Conservation (phyloP, 2,888 invertebrate species). For the Athalia rosae region DNA sequence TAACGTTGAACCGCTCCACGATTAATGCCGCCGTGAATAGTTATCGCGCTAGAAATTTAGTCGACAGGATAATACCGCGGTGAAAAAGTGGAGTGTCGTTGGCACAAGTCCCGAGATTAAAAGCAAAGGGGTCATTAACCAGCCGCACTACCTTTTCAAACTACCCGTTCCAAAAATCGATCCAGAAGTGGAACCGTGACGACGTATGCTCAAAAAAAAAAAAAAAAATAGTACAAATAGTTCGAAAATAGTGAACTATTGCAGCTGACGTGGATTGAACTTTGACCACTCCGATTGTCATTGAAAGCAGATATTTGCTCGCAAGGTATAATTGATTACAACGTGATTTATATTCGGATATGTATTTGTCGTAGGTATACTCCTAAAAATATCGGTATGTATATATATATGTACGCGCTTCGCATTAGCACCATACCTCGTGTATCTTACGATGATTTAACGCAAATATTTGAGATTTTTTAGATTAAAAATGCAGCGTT, state of each 20-base stretch:
- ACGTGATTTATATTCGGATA: neutral
- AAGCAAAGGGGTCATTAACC: neutral
- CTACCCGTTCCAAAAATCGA: too few relatives aligned
- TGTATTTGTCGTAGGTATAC: neutral
- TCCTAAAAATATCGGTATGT: neutral
- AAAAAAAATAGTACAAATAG: too few relatives aligned
- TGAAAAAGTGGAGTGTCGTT: neutral
- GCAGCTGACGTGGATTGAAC: neutral
- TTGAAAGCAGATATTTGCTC: too few relatives aligned
- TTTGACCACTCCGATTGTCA: neutral
- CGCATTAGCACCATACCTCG: neutral
- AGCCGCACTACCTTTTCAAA: neutral
- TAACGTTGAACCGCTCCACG: neutral
- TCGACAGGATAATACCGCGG: neutral
- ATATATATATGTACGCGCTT: neutral
- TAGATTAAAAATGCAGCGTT: neutral
- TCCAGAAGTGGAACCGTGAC: too few relatives aligned
- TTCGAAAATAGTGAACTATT: neutral
- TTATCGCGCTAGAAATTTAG: constrained; percentile 1
- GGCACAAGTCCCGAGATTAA: neutral
- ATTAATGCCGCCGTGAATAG: neutral
- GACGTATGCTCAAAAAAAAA: too few relatives aligned
- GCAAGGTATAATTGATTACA: neutral
- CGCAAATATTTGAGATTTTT: neutral
- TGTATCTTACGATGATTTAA: neutral